A percentile compares a stretch with the other conserved stretches of the same genome.
Conservation (phyloP, 2,113 vertebrate genomes). For the Pandion haliaetus region DNA sequence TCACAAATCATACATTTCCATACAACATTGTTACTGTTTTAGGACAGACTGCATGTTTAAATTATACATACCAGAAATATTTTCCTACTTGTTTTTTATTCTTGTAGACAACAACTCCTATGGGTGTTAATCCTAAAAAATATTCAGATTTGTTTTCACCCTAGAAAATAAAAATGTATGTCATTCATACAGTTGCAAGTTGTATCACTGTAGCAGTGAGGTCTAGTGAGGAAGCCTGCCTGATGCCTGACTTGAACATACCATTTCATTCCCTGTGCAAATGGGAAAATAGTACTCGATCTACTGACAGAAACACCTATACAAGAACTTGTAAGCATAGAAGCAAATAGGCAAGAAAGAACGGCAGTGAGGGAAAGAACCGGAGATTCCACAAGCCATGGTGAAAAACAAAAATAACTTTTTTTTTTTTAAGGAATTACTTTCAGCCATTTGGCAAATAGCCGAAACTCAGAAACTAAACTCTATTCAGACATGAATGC, state of each 20-base stretch:
- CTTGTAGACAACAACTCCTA: conserved; percentile 90
- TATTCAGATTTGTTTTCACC: conserved; percentile 91
- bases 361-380: neutral
- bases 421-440: neutral
- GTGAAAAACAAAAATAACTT: neutral
- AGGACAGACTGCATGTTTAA: neutral
- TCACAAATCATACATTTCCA: neutral
- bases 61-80: conserved; percentile 89
- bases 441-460: neutral
- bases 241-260: neutral
- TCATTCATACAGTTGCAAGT: neutral
- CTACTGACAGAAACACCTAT: neutral
- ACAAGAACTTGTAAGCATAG: neutral
- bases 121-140: conserved; percentile 89
- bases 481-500: neutral
- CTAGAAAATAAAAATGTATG: conserved; percentile 70
- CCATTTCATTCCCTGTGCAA: neutral
- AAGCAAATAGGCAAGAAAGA: neutral
- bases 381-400: neutral
- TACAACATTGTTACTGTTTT: neutral
- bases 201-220: neutral
- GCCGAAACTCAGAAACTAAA: neutral
- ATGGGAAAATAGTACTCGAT: neutral
- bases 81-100: conserved; percentile 93
- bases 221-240: neutral